These are phyloP conservation scores for Decapterus maruadsi DNA, from an alignment of 2,797 vertebrate genomes.

Conservation along the genomic window DNA sequence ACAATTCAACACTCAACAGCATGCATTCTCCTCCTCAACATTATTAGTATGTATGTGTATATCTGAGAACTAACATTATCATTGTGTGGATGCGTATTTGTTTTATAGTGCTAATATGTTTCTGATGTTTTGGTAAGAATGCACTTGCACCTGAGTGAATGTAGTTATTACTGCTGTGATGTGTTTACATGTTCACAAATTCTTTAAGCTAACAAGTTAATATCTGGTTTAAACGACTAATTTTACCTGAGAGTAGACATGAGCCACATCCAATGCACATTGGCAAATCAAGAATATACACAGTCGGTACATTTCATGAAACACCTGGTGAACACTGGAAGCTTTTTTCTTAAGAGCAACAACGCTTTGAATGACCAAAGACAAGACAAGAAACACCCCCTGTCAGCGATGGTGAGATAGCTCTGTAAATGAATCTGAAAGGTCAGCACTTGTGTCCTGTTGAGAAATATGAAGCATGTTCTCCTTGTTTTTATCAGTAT, in stretches of 20 bases:
- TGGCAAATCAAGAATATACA: slow-evolving; percentile 39
- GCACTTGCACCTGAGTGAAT: slow-evolving; percentile 87
- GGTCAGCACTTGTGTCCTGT: slow-evolving; percentile 81
- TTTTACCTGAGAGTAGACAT: slow-evolving; percentile 56
- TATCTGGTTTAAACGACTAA: slow-evolving; percentile 68
- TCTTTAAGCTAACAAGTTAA: slow-evolving; percentile 76
- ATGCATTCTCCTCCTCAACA: slow-evolving; percentile 68
- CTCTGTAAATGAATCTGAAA: slow-evolving; percentile 57
- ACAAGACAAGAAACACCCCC: slow-evolving; percentile 46
- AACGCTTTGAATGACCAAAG: slow-evolving; percentile 75
- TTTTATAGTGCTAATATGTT: slow-evolving; percentile 75
- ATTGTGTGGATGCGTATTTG: slow-evolving; percentile 71
- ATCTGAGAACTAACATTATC: slow-evolving; percentile 70
- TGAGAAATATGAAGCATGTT: slow-evolving; percentile 78
- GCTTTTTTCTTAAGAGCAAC: slow-evolving; percentile 51
- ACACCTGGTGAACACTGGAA: slow-evolving; percentile 54
- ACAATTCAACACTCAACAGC: slow-evolving; percentile 59
- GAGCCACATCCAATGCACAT: slow-evolving; percentile 57
- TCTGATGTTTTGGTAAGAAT: slow-evolving; percentile 84
- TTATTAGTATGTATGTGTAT: slow-evolving; percentile 62
- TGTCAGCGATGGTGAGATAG: slow-evolving; percentile 54
- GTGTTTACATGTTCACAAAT: slow-evolving; percentile 78
- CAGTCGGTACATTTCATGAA: slow-evolving; percentile 48
- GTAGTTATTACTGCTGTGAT: slow-evolving; percentile 77
- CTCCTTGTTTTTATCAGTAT: slow-evolving; percentile 81